A percentile compares a stretch with the other conserved stretches of the same genome.
These are phyloP conservation scores for Lordiphosa fenestrarum DNA, from an alignment of 2,888 invertebrate species.

Conservation along the genomic window DNA sequence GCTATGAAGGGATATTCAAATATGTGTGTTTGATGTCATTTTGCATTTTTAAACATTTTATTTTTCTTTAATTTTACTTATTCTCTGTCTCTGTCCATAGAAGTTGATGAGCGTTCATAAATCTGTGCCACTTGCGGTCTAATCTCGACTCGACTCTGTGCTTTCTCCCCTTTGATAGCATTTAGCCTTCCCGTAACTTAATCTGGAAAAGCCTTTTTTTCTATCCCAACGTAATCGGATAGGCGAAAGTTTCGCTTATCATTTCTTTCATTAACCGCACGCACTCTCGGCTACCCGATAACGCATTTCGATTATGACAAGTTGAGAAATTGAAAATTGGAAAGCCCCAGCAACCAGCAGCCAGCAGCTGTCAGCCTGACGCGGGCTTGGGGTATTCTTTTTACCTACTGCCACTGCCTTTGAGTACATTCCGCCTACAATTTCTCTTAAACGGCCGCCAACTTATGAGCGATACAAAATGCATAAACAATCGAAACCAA, in stretches of 20 bases:
- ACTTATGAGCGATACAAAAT: conserved; percentile 55
- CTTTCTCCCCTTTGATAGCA: too few species aligned
- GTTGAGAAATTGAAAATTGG: conserved; percentile 18
- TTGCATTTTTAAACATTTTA: too few species aligned
- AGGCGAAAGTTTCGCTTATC: conserved; percentile 71
- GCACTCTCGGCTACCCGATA: conserved; percentile 67
- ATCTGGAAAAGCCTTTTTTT: too few species aligned
- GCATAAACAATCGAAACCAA: conserved; percentile 73
- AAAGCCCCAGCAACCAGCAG: conserved; percentile 31
- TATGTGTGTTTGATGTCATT: too few species aligned
- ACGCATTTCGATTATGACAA: conserved; percentile 72
- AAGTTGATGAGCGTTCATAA: too few species aligned
- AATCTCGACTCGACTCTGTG: too few species aligned
- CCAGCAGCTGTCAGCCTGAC: conserved; percentile 34
- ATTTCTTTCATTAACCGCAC: conserved; percentile 64
- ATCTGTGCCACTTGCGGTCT: too few species aligned
- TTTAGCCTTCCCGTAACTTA: too few species aligned
- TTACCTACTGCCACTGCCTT: too few species aligned
- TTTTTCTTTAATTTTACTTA: too few species aligned
- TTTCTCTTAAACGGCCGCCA: conserved; percentile 5
- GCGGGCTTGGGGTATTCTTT: conserved; percentile 21
- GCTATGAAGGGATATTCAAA: too few species aligned
- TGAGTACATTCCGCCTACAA: not conserved
- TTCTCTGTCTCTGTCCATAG: too few species aligned
- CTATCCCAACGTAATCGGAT: conserved; percentile 53